These are phyloP conservation scores for Cyclura pinguis DNA, from an alignment of 2,797 vertebrate species.

Conservation along the genomic window DNA sequence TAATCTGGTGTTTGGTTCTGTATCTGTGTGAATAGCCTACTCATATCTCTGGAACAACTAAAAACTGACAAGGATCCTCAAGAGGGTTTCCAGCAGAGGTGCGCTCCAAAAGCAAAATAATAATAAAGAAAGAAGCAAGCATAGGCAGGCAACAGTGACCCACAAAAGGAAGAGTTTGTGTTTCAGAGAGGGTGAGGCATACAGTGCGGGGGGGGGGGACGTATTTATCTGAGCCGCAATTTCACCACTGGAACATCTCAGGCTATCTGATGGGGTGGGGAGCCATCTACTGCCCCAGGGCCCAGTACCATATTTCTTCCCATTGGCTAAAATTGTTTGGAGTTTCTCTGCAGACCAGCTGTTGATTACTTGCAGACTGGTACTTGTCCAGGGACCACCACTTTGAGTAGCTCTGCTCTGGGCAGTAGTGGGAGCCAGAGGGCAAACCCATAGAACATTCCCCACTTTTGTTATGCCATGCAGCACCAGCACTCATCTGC, in stretches of 20 bases:
- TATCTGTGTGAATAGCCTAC: neutral
- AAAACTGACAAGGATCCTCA: conserved; percentile 41
- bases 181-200: neutral
- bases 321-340: no score
- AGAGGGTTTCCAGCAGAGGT: conserved; percentile 13
- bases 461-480: neutral
- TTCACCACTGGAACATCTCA: neutral
- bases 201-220: no score
- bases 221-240: neutral
- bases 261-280: neutral
- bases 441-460: neutral
- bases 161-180: neutral
- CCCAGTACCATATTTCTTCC: no score
- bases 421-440: neutral
- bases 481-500: neutral
- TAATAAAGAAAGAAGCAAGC: neutral
- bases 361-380: no score
- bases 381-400: no score
- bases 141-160: neutral
- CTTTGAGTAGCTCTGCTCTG: no score
- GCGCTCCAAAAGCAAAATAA: conserved; percentile 4
- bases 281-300: neutral
- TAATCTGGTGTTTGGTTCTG: conserved; percentile 11
- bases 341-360: no score
- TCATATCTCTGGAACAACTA: conserved; percentile 34